Base-by-base conservation (phyloP, 1,140 invertebrate species). In the Tetraneura akinire region DNA sequence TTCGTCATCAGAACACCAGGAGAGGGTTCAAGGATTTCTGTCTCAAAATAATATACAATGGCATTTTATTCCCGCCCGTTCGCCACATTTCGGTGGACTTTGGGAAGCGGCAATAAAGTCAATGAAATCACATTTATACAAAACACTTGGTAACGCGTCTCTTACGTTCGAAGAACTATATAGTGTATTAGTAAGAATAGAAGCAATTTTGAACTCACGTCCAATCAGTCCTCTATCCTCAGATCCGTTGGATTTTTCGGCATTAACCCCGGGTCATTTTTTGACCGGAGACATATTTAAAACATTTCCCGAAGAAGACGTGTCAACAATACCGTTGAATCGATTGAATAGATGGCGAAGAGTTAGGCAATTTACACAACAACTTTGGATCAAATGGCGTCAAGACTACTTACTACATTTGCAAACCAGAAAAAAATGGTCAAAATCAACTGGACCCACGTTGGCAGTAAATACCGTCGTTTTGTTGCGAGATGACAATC, bases 81-180 rank as follows among this genome's bases (percentile, higher is more conserved):
- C 49, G 13, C 16, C 49, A 1, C 49, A 51, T 51, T 47, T 47
- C 3, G 80, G 80, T 1, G 85, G 85, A 14, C 55, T 82, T 57
- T 86, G 83, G 83, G 82, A 83, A 82, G 21, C 84, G 18, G 81
- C 80, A 1, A 83, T 86, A 1, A 82, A 84, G 51, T 82, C 82
- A 1, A 16, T 57, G 3, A 81, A 81, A 32, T 11, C 29, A 9
- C 32, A 62, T 32, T 29, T 76, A 9, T 32, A 53, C 47, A 57
- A 49, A 3, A 53, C 47, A 13, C 23, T 37, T 9, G 37, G 53
- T 3, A 37, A 57, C 29, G 49, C 51, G 0, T 23, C 32, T 10
- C 81, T 86, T 11, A 85, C 83, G 5, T 84, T 83, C 60, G 83
- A 84, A 74, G 82, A 86, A 47, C 68, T 86, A 32, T 64, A 76